Conservation (phyloP, 2,888 invertebrate genomes). For the Drosophila hawaiiensis region DNA sequence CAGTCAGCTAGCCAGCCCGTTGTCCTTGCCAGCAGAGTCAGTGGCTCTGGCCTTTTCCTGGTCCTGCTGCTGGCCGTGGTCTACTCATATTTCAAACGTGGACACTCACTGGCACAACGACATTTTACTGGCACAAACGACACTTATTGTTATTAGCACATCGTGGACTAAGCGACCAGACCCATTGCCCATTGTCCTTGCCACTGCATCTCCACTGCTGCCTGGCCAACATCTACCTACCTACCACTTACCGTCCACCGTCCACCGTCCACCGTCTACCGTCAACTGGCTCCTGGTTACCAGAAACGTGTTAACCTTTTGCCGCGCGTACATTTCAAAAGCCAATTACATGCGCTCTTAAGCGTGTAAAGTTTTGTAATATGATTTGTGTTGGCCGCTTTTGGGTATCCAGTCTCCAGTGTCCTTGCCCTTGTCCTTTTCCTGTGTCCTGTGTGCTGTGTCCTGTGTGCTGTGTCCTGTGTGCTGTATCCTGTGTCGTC, state of each 20-base stretch:
- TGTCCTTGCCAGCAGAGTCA: constrained; percentile 34
- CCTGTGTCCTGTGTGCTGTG: background rate
- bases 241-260: background rate
- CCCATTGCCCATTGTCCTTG: constrained; percentile 24
- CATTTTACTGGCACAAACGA: constrained; percentile 60
- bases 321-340: constrained; percentile 77
- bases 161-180: constrained; percentile 35
- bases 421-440: constrained; percentile 6
- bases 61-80: constrained; percentile 21
- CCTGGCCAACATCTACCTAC: background rate
- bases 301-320: constrained; percentile 76
- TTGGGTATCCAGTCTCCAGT: constrained; percentile 34
- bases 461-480: background rate
- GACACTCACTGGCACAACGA: constrained; percentile 48
- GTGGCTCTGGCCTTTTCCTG: background rate
- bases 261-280: background rate
- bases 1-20: constrained; percentile 19
- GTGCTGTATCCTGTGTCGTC: background rate
- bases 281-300: constrained; percentile 31
- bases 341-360: constrained; percentile 84
- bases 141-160: constrained; percentile 80
- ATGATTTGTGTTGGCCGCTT: constrained; percentile 77
- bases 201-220: background rate
- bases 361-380: constrained; percentile 84
- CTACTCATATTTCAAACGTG: constrained; percentile 72